Conservation (phyloP, 2,113 vertebrate species). For the Cheirogaleus medius region DNA sequence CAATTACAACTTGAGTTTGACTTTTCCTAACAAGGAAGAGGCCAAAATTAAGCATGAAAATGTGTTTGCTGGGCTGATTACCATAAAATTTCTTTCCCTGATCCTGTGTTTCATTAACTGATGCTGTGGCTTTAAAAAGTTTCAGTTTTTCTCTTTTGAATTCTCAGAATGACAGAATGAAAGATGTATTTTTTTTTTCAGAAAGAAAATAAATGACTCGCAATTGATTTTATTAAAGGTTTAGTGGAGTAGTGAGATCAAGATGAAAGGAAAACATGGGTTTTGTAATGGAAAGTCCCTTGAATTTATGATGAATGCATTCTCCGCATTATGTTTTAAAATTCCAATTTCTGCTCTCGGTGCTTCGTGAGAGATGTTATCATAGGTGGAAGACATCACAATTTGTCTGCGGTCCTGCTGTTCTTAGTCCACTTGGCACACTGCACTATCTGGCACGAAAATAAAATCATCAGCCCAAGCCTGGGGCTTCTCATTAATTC, state of each 20-base stretch:
- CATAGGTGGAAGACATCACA: not conserved
- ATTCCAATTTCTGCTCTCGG: not conserved
- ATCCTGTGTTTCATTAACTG: not conserved
- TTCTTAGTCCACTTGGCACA: not conserved
- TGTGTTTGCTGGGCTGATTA: not conserved
- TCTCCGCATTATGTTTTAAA: fast-evolving
- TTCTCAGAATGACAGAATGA: not conserved
- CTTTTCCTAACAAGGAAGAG: not conserved
- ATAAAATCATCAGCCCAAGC: not conserved
- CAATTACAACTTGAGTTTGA: not conserved
- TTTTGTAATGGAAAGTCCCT: not conserved
- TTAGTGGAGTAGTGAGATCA: not conserved
- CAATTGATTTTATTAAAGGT: not conserved
- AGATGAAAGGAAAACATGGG: not conserved
- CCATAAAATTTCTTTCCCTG: too few relatives aligned
- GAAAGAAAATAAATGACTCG: conserved; percentile 27
- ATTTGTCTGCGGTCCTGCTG: not conserved
- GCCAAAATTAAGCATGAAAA: not conserved
- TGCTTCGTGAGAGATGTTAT: fast-evolving
- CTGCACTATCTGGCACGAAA: not conserved
- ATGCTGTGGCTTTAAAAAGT: not conserved
- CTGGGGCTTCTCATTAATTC: not conserved
- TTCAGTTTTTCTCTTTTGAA: not conserved
- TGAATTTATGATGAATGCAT: not conserved
- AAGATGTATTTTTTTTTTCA: not conserved